A percentile compares a stretch with the other conserved stretches of the same genome.
Conservation (phyloP, 2,797 vertebrate genomes). For the Nyctalus aviator region DNA sequence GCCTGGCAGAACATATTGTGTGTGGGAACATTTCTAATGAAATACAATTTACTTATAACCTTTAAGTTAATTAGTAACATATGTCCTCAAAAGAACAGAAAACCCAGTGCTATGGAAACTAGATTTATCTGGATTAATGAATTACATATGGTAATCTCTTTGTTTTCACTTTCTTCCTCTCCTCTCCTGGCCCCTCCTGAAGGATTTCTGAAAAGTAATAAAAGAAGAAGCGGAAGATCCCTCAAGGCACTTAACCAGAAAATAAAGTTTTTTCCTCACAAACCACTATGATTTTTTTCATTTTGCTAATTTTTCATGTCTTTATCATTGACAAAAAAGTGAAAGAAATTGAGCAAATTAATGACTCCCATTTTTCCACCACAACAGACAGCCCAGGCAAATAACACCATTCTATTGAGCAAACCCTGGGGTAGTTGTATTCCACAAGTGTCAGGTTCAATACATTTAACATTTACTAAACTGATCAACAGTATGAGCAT, state of each 20-base stretch:
- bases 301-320: background rate
- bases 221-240: background rate
- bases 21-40: conserved; percentile 9
- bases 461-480: background rate
- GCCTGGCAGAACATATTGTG: background rate
- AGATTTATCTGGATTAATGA: background rate
- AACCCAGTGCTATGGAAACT: background rate
- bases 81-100: background rate
- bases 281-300: background rate
- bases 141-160: background rate
- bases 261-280: background rate
- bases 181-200: background rate
- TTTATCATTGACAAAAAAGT: background rate
- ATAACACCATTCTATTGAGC: background rate
- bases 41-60: conserved; percentile 31
- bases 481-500: background rate
- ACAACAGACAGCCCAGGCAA: background rate
- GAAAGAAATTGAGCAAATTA: background rate
- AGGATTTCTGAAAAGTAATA: conserved; percentile 5
- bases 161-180: background rate
- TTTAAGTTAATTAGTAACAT: conserved; percentile 32
- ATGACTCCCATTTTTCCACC: background rate
- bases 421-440: background rate
- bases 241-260: background rate
- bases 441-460: background rate